Conservation (phyloP, 2,797 vertebrate genomes). For the Esox masquinongy region DNA sequence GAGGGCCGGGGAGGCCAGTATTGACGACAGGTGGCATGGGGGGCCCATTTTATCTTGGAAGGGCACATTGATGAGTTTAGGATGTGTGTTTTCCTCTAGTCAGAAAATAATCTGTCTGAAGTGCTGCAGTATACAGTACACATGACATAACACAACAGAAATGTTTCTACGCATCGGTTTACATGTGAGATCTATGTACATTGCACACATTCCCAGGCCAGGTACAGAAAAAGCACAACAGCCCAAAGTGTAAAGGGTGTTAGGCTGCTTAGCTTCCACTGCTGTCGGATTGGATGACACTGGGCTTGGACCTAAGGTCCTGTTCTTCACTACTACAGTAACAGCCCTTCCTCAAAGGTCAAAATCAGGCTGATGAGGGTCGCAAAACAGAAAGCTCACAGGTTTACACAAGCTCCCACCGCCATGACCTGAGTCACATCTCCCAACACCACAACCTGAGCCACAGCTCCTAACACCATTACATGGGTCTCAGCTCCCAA, state of each 20-base stretch:
- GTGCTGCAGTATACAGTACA: neutral
- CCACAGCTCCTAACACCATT: too few relatives aligned
- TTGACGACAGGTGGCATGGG: slow-evolving; percentile 28
- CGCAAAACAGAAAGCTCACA: too few relatives aligned
- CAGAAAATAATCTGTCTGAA: neutral
- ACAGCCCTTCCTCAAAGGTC: too few relatives aligned
- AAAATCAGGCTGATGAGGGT: too few relatives aligned
- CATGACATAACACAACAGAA: neutral
- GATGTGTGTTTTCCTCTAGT: neutral
- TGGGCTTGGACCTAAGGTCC: neutral
- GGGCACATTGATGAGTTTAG: slow-evolving; percentile 1
- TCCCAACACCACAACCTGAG: slow-evolving; percentile 13
- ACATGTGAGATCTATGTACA: neutral
- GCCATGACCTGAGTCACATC: neutral
- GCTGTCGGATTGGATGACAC: neutral
- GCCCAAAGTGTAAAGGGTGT: neutral
- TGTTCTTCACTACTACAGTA: too few relatives aligned
- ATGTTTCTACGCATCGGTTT: neutral
- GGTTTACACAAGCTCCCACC: too few relatives aligned
- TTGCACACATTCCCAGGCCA: neutral
- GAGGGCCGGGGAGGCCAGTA: slow-evolving; percentile 55
- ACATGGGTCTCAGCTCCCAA: too few relatives aligned
- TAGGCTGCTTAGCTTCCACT: neutral
- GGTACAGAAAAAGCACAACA: neutral
- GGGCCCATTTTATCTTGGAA: slow-evolving; percentile 90